Evolutionary conservation across 1,140 invertebrate genomes (phyloP), one percentile per base, ranked within the genome.

Genomic region (Tyrophagus putrescentiae): DNA sequence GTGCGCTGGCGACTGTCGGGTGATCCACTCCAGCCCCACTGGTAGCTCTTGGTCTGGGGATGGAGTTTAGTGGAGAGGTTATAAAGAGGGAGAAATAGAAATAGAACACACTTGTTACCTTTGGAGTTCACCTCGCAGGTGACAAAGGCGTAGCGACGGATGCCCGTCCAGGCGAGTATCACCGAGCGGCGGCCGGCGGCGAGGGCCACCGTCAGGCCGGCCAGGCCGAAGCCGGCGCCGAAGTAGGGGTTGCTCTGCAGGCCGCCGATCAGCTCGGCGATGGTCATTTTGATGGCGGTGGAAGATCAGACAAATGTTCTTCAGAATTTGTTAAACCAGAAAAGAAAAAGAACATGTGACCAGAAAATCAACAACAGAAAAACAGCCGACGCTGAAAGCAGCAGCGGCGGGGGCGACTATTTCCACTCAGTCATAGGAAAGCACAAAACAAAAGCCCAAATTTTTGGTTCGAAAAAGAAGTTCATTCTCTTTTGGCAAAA

Each of bases 221-320:
- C 91, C 23, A 98, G 75, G 9, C 95, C 95, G 71, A 95, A 95
- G 42, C 95, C 95, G 34, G 94, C 95, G 16, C 94, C 90, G 72
- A 98, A 99, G 74, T 97, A 98, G 1, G 92, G 94, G 74, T 98
- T 98, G 65, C 87, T 83, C 3, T 84, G 78, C 29, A 98, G 74
- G 16, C 82, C 80, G 9, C 80, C 72, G n/a, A 93, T 65, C 64
- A 87, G 82, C 54, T 91, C 86, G 2, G 73, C 68, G 32, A 89
- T 68, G 25, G 82, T 77, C 86, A 90, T 88, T 64, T 68, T 67
- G 18, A n/a, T 52, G 9, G n/a, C 16, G 27, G 16, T 52, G 18
- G 41, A 42, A 42, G 25, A 39, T 39, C 3, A 4, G 2, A 42
- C 18, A 42, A 42, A 42, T 42, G 25, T 21, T 42, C 41, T 42